A percentile compares a stretch with the other conserved stretches of the same genome.
These are phyloP conservation scores for Solea solea DNA, from an alignment of 2,113 vertebrate species.

Conservation along the genomic window DNA sequence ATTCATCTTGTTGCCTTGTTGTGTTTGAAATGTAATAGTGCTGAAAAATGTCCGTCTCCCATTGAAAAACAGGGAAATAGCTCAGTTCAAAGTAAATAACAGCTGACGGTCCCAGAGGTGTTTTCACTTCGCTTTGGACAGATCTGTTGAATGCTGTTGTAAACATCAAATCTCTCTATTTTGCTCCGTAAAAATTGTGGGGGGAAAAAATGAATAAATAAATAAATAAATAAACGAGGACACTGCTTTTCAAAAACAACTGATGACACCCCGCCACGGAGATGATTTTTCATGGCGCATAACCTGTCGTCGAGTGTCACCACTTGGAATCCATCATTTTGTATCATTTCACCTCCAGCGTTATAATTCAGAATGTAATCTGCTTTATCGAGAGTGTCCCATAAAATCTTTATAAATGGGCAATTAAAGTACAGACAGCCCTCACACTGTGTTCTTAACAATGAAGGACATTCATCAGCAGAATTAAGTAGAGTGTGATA, in stretches of 20 bases:
- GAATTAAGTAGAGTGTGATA: constrained; percentile 13
- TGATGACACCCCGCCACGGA: constrained; percentile 3
- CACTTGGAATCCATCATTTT: constrained; percentile 1
- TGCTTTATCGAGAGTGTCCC: background rate
- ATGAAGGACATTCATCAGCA: constrained; percentile 5
- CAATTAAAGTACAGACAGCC: background rate
- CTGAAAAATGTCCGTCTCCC: constrained; percentile 38
- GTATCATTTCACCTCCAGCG: background rate
- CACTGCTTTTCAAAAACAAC: background rate
- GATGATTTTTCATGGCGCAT: constrained; percentile 17
- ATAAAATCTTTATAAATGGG: background rate
- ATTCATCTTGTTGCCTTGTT: constrained; percentile 50
- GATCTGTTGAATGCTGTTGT: constrained; percentile 35
- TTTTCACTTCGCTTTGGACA: constrained; percentile 40
- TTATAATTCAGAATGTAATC: background rate
- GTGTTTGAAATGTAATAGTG: constrained; percentile 49
- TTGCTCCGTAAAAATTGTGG: constrained; percentile 1
- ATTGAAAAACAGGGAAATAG: constrained; percentile 52
- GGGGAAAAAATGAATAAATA: constrained; percentile 3
- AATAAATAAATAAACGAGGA: no score
- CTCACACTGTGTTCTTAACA: background rate
- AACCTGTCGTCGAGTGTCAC: background rate
- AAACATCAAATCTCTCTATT: constrained; percentile 28
- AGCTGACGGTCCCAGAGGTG: constrained; percentile 32
- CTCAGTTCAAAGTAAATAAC: constrained; percentile 45